phyloP scores from a whole-genome alignment of 1,140 invertebrate genomes.

The Hypsibius dujardini region DNA sequence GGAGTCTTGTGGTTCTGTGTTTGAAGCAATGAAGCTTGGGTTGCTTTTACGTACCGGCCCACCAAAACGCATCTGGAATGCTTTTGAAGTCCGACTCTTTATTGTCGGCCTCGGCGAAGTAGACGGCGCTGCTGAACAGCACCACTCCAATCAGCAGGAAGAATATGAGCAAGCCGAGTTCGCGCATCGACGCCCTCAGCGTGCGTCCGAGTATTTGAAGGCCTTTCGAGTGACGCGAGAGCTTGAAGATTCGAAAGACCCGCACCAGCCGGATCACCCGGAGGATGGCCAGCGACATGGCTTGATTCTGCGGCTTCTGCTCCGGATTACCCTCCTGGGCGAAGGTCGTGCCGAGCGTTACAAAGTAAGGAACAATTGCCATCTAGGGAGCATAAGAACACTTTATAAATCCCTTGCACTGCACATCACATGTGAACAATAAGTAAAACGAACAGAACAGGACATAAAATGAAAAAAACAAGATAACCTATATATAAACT shows the following conservation, averaged over 20 bases:
- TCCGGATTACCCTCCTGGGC: constrained; percentile 65
- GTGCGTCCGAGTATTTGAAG: constrained; percentile 93
- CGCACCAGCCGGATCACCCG: constrained; percentile 89
- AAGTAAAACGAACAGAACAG: too few relatives aligned
- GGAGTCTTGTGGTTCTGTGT: too few relatives aligned
- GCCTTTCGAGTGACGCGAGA: constrained; percentile 90
- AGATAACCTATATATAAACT: too few relatives aligned
- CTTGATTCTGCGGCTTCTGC: constrained; percentile 51
- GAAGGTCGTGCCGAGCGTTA: constrained; percentile 91
- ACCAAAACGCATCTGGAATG: constrained; percentile 96
- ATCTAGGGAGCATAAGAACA: constrained; percentile 35
- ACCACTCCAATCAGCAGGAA: constrained; percentile 98
- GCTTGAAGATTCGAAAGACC: constrained; percentile 96
- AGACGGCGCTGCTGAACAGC: constrained; percentile 91
- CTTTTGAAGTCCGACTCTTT: constrained; percentile 90
- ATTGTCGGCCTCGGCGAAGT: constrained; percentile 92
- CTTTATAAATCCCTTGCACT: not conserved
- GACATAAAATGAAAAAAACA: too few relatives aligned
- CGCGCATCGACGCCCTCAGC: constrained; percentile 96
- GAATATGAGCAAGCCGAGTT: constrained; percentile 98
- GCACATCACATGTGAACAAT: too few relatives aligned
- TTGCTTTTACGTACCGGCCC: constrained; percentile 41
- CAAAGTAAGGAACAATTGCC: constrained; percentile 98
- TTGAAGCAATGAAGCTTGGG: too few relatives aligned
- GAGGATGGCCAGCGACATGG: constrained; percentile 91